Base-by-base conservation (phyloP, 2,797 vertebrate genomes). In the Spondyliosoma cantharus region DNA sequence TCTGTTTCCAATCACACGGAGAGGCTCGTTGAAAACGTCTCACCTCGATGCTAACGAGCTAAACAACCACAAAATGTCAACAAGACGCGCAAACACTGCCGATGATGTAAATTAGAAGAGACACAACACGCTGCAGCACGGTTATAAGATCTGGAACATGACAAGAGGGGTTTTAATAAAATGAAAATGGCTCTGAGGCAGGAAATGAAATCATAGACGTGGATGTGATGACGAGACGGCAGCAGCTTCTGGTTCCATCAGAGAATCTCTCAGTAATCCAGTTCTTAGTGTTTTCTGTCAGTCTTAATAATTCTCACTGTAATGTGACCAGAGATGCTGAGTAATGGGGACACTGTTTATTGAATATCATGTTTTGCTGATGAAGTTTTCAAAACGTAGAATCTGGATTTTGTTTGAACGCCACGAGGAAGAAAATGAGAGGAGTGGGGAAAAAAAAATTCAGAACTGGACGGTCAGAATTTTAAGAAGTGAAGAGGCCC, bases 181-280 rank as follows among this genome's bases (percentile, higher is more conserved):
- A 63, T 73, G 24, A 66, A 56, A 69, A 52, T 8, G 37, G 22
- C 20, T 78, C 12, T 24, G 43, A 65, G 45, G 54, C 74, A 71
- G 83, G 67, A 76, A 75, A 79, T 83, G 9, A 65, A 71, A 69
- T 50, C 69, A 68, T 8, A 63, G 54, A 58, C 42, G 68, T 32
- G 15, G 45, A 13, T 42, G 74, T 75, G 42, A 37, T 70, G 61
- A 68, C 42, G 50, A 59, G 48, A 4, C 46, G 19, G 50, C 57
- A 76, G 62, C 68, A 64, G 74, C 68, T 19, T 0, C 50, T 46
- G 68, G 60, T 71, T 87, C 68, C 61, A 87, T 81, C 20, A 76
- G 48, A 50, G 49, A 74, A 17, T 68, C 63, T 80, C 50, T 59
- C 48, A 14, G 43, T 59, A 73, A 48, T 9, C 11, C 48, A 25